Base-by-base conservation (phyloP, 1,140 invertebrate species). In the Ridgeia piscesae region DNA sequence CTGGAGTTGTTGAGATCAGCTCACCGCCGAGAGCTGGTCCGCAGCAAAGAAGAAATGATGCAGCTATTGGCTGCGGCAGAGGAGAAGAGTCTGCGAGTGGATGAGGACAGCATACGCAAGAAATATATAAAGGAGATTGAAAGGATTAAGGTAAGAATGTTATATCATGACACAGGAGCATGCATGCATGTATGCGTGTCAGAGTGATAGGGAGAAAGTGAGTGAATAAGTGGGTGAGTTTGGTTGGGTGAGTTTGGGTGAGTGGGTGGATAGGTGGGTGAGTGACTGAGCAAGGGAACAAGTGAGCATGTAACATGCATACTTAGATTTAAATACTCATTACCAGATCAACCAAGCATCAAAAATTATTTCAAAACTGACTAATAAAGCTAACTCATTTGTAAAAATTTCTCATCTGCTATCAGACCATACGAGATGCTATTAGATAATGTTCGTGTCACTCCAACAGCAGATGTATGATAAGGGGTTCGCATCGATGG, bases 91-190 rank as follows among this genome's bases (percentile, higher is more conserved):
- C 21, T 93, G 8, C 48, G 89, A 27, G 89, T 97, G 9, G 97
- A 97, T 94, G 97, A 97, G 94, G 97, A 97, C 93, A 97, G 97
- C 92, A 97, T 98, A 48, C 96, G 97, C 33, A 97, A 97, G 94
- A 96, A 97, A 89, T 98, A 98, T 95, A 97, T 98, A 95, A 97
- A 97, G 58, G 98, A 98, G 96, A 98, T 99, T 92, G 98, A 98
- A 95, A 98, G 98, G 95, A 96, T 98, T 58, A 97, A 97, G 94
- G 97, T 97, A 42, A 14, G 58, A 31, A 77, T 27, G 6, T 4
- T 42, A 58, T 91, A 58, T n/a, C 9, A 58, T 21, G 35, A 34
- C 42, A 42, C 34, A 34, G 34, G n/a, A 77, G 58, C 6, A 77
- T 42, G 42, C 11, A 11, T 42, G 42, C 42, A 42, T 11, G 42